Conservation (phyloP, 2,113 vertebrate species). For the Formicarius rufipectus region DNA sequence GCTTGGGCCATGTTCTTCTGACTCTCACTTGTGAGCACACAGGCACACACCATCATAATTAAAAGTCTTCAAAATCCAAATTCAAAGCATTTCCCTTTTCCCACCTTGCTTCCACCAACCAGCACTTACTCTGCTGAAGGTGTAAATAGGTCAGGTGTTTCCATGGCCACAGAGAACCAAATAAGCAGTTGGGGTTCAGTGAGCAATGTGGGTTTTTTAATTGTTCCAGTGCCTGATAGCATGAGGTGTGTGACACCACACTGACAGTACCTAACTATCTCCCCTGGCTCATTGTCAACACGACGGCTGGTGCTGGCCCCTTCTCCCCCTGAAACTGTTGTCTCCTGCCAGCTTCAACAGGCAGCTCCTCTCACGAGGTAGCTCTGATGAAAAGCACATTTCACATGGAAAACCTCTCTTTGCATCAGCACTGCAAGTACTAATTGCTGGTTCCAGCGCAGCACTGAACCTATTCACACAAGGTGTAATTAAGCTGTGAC, state of each 20-base stretch:
- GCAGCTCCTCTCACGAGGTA: background rate
- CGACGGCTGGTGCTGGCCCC: background rate
- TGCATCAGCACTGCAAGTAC: background rate
- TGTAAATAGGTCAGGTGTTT: slow-evolving; percentile 32
- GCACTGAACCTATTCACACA: slow-evolving; percentile 10
- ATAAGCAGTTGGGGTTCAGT: background rate
- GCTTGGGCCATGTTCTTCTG: rapidly evolving
- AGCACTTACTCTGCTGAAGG: background rate
- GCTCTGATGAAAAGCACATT: slow-evolving; percentile 26
- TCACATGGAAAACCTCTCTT: background rate
- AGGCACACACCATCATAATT: background rate
- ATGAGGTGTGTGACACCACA: rapidly evolving
- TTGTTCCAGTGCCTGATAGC: background rate
- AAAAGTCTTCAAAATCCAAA: background rate
- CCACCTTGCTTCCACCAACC: background rate
- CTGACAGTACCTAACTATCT: background rate
- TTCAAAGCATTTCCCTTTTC: background rate
- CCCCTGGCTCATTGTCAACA: background rate
- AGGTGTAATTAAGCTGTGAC: slow-evolving; percentile 54
- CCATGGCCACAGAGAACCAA: slow-evolving; percentile 22
- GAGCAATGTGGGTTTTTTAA: background rate
- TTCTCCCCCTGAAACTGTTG: background rate
- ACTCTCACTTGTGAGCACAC: background rate
- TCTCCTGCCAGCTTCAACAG: background rate
- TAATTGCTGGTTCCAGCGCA: background rate